phyloP scores from a whole-genome alignment of 2,888 invertebrate species.

The Rhagium mordax region DNA sequence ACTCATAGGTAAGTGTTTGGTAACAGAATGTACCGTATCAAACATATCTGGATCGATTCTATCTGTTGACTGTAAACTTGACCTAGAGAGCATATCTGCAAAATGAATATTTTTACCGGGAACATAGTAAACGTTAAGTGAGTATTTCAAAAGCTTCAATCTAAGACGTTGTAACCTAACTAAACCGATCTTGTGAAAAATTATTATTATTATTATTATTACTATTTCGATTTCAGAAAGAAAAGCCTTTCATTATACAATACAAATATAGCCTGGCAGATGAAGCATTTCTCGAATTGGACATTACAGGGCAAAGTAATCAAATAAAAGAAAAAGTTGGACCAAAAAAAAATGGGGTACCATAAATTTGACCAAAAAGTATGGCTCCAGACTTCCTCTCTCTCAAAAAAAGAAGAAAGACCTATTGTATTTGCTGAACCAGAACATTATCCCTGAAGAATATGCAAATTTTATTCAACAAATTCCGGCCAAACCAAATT shows the following conservation, averaged over 20 bases:
- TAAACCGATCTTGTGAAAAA: conserved; percentile 40
- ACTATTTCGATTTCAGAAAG: too few species aligned
- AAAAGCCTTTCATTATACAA: neutral
- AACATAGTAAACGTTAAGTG: conserved; percentile 41
- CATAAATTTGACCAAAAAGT: neutral
- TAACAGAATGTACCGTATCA: conserved; percentile 46
- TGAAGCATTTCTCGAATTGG: neutral
- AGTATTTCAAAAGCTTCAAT: conserved; percentile 47
- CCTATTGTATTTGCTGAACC: neutral
- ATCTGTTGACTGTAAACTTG: conserved; percentile 38
- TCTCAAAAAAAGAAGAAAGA: neutral
- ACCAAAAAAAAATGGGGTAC: neutral
- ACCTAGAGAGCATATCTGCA: conserved; percentile 47
- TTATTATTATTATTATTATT: too few species aligned
- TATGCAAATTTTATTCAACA: neutral
- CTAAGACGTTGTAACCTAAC: conserved; percentile 43
- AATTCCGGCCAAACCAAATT: neutral
- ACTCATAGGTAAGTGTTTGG: conserved; percentile 47
- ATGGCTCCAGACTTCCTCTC: neutral
- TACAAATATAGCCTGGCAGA: neutral
- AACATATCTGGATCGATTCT: conserved; percentile 40
- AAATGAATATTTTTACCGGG: conserved; percentile 50
- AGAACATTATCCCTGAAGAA: neutral
- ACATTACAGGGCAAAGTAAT: too few species aligned
- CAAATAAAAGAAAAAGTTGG: too few species aligned